These are phyloP conservation scores for Agraylea sexmaculata DNA, from an alignment of 1,140 invertebrate species.

Conservation along the genomic window DNA sequence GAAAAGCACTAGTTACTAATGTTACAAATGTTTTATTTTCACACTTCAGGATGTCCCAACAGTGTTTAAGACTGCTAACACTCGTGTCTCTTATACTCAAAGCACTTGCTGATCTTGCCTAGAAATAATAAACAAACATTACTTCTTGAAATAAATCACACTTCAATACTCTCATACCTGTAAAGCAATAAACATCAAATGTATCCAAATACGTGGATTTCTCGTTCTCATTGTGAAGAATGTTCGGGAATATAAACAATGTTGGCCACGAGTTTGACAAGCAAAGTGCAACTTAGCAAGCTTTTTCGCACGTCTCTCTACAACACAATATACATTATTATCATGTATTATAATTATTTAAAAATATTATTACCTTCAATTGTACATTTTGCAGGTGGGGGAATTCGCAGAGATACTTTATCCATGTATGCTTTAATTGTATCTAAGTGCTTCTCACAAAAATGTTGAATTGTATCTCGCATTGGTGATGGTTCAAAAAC, in stretches of 20 bases:
- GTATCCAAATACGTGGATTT: slow-evolving; percentile 82
- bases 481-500: slow-evolving; percentile 79
- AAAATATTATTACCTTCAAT: slow-evolving; percentile 60
- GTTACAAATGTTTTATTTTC: slow-evolving; percentile 84
- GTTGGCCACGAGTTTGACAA: slow-evolving; percentile 71
- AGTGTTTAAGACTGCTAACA: slow-evolving; percentile 75
- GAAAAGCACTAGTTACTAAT: slow-evolving; percentile 85
- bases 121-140: slow-evolving; percentile 19
- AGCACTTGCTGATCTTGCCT: slow-evolving; percentile 67
- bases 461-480: slow-evolving; percentile 84
- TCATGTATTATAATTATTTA: slow-evolving; percentile 1
- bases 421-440: slow-evolving; percentile 87
- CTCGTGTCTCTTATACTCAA: slow-evolving; percentile 72
- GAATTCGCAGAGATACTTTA: slow-evolving; percentile 69
- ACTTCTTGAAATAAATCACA: neutral
- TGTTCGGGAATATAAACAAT: slow-evolving; percentile 80
- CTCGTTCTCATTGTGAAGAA: slow-evolving; percentile 80
- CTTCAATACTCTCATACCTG: slow-evolving; percentile 42
- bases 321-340: slow-evolving; percentile 1
- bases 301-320: slow-evolving; percentile 72
- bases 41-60: slow-evolving; percentile 86
- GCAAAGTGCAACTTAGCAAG: slow-evolving; percentile 80
- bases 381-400: slow-evolving; percentile 81
- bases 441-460: slow-evolving; percentile 86
- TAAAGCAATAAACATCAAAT: slow-evolving; percentile 88